Percentiles rank a stretch among this genome's conserved stretches.
These are phyloP conservation scores for Hiodon alosoides DNA, from an alignment of 2,113 vertebrate species.

Conservation along the genomic window DNA sequence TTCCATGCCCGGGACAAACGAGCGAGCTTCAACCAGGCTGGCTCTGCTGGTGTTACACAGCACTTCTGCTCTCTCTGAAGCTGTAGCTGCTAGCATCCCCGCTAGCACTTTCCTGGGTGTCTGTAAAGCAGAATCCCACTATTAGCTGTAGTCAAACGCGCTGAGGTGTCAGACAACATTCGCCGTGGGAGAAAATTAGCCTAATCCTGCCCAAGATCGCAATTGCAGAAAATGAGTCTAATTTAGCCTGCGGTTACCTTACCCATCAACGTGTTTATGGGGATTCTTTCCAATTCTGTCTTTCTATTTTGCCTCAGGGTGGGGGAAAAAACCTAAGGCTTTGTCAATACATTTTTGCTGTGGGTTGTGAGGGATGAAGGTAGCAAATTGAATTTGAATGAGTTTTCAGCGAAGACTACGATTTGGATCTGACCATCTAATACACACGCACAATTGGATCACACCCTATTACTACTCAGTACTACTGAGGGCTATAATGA, in stretches of 20 bases:
- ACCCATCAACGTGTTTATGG: slow-evolving; percentile 6
- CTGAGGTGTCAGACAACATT: neutral
- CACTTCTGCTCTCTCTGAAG: no score
- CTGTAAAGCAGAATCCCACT: no score
- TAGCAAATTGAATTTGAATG: neutral
- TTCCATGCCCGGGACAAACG: neutral
- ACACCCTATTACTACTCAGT: neutral
- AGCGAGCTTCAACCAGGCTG: neutral
- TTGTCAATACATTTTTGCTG: slow-evolving; percentile 1
- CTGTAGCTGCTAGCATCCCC: no score
- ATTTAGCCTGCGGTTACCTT: neutral
- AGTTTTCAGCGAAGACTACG: neutral
- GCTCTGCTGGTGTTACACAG: neutral
- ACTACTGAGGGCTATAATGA: no score
- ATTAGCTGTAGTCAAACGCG: no score
- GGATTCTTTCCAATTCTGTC: slow-evolving; percentile 6
- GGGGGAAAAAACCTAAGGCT: neutral
- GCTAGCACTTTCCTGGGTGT: no score
- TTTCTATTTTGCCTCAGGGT: neutral
- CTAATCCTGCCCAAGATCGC: neutral
- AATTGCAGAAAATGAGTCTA: neutral
- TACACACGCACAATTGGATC: slow-evolving; percentile 8
- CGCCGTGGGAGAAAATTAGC: slow-evolving; percentile 9
- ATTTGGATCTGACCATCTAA: neutral
- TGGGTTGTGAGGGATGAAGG: slow-evolving; percentile 1